Evolutionary conservation across 2,797 vertebrate genomes (phyloP), one percentile per base, ranked within the genome.

Genomic region (Gymnothorax reevesii): DNA sequence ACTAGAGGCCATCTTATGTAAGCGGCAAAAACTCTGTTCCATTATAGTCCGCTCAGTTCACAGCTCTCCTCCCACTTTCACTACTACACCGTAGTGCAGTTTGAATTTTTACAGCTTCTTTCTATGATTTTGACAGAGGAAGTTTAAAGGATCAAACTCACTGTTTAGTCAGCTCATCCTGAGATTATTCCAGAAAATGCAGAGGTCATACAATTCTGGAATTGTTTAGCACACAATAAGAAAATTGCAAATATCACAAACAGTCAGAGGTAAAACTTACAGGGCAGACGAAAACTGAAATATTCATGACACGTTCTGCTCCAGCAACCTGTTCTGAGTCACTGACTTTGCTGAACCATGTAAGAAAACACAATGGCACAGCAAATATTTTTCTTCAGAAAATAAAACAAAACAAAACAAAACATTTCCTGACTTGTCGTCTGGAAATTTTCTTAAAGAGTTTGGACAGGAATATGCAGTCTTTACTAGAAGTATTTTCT

Each of bases 391-490:
- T 5, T 4, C 73, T 20, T 77, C 42, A 9, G 22, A 79, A 54
- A 54, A 79, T 54, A 79, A 79, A 52, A 79, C 25, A 79, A 79
- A 54, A 79, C 25, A 79, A 79, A 54, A 79, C 52, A 55, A 54
- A 52, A 54, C 52, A 79, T n/a, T 77, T 77, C 27, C 25, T 77
- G 6, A 52, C 20, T 77, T 77, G 75, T 79, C n/a, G 42, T 79
- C 42, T 54, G 75, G 75, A 7, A 52, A 54, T 7, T 79, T 7
- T 79, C 42, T 79, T 79, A 54, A 52, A 54, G 7, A 79, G 49
- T 79, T 54, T 54, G 75, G 49, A 20, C 22, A 10, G 75, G 15
- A 79, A 79, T 20, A 7, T 15, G 12, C 49, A 75, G n/a, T 75
- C 27, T 42, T 42, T 75, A 42, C 33, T 42, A 42, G 49, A 75